Base-by-base conservation (phyloP, 1,140 invertebrate species). In the Orussus abietinus region DNA sequence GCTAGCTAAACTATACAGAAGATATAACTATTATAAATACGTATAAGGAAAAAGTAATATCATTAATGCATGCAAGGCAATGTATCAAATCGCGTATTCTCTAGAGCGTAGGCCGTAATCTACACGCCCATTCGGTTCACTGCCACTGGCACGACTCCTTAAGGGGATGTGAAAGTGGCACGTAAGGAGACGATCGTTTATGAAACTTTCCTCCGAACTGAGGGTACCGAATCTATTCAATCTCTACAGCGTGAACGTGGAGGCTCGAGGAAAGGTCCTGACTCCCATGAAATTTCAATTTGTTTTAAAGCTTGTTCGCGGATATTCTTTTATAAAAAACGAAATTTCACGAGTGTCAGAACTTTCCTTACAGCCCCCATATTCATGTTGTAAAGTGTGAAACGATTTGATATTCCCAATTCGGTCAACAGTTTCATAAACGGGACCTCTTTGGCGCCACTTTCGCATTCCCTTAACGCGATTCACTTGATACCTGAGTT, bases 11-110 rank as follows among this genome's bases (percentile, higher is more conserved):
- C 42, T 56, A 56, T 50, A 59, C 37, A 32, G 36, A 46, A 51
- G 34, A 58, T 49, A 56, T 51, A 56, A 49, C 37, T 38, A 57
- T 51, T 52, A 59, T 40, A 37, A 49, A 14, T 20, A 17, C 34
- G 10, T 34, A 20, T n/a, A 35, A 10, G 15, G 30, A 15, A 49
- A 9, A 33, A 46, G 49, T 58, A 58, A 55, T 53, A 63, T 51
- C 61, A 66, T 66, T 52, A 68, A 53, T 71, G 66, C 65, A 69
- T 71, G 66, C 57, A 66, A 66, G 57, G 56, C 62, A 67, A 69
- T 61, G 60, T 67, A 61, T 72, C 60, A 67, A 68, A 64, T 67
- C 54, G 57, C 61, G 57, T 67, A 69, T 51, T 70, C 58, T 62
- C 59, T 70, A 70, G 57, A 52, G 52, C 55, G 57, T 69, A 71